phyloP scores from a whole-genome alignment of 2,113 vertebrate species.

The Rhabdornis inornatus region DNA sequence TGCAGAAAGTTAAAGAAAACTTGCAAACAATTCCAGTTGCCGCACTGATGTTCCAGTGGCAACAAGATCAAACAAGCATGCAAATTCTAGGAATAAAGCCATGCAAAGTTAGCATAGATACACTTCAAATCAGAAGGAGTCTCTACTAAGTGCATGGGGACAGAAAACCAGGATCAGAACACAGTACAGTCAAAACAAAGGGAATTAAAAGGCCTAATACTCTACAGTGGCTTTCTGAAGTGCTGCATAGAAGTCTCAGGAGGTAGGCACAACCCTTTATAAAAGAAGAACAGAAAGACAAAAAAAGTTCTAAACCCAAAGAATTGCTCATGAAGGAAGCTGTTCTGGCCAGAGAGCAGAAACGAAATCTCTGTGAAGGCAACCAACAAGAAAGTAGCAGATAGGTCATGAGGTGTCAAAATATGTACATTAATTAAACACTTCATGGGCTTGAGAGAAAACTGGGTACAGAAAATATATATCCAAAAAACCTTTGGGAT shows the following conservation, averaged over 20 bases:
- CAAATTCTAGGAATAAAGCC: background rate
- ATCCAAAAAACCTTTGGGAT: background rate
- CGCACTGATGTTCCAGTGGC: background rate
- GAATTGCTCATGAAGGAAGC: background rate
- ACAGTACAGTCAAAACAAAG: background rate
- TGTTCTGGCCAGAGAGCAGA: background rate
- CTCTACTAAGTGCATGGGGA: background rate
- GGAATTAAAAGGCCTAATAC: background rate
- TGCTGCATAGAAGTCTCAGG: background rate
- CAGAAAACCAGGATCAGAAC: background rate
- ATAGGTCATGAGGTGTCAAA: background rate
- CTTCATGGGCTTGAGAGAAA: background rate
- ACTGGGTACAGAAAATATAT: background rate
- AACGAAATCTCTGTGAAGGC: background rate
- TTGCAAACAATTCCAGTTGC: background rate
- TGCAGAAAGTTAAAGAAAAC: background rate
- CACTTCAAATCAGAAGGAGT: background rate
- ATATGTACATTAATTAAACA: background rate
- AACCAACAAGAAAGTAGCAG: background rate
- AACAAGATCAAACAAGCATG: background rate
- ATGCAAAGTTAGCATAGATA: background rate
- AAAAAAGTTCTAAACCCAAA: background rate
- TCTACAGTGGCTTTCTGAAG: background rate
- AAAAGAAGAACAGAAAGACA: background rate
- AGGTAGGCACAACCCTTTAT: background rate